These are phyloP conservation scores for Rhadina sibilatrix DNA, from an alignment of 2,113 vertebrate species.

Conservation along the genomic window DNA sequence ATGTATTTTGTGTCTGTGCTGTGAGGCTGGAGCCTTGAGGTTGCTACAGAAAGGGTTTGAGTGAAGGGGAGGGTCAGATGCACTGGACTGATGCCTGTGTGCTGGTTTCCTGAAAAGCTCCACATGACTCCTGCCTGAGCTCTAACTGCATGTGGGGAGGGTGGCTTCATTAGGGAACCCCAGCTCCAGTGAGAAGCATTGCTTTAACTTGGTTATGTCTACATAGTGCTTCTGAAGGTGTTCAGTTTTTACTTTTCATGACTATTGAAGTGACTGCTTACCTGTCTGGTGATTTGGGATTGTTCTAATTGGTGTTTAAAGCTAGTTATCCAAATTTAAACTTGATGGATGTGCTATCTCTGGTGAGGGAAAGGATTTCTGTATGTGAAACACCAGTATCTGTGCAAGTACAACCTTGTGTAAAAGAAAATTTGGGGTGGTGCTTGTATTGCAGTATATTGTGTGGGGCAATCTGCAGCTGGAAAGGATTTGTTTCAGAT, in stretches of 20 bases:
- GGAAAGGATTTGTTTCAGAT: not conserved
- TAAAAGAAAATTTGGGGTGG: not conserved
- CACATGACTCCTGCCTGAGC: not conserved
- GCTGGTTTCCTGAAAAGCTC: not conserved
- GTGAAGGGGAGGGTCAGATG: not conserved
- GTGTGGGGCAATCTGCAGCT: not conserved
- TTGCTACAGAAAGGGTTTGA: rapidly evolving
- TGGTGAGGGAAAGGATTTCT: not conserved
- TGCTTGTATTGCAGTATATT: not conserved
- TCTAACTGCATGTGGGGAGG: too few relatives aligned
- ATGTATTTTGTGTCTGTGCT: not conserved
- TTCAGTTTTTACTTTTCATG: rapidly evolving
- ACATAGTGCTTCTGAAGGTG: not conserved
- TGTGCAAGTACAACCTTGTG: not conserved
- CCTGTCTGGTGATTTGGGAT: not conserved
- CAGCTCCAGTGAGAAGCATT: not conserved
- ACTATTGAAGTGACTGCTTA: not conserved
- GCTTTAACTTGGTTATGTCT: not conserved
- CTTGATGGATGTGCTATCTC: not conserved
- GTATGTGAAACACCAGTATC: not conserved
- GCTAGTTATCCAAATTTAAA: not conserved
- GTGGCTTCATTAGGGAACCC: not conserved
- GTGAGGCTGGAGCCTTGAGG: not conserved
- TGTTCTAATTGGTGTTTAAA: not conserved
- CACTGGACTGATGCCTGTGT: not conserved